Evolutionary conservation across 2,888 invertebrate species (phyloP).

Genomic region (Apantesis nais): DNA sequence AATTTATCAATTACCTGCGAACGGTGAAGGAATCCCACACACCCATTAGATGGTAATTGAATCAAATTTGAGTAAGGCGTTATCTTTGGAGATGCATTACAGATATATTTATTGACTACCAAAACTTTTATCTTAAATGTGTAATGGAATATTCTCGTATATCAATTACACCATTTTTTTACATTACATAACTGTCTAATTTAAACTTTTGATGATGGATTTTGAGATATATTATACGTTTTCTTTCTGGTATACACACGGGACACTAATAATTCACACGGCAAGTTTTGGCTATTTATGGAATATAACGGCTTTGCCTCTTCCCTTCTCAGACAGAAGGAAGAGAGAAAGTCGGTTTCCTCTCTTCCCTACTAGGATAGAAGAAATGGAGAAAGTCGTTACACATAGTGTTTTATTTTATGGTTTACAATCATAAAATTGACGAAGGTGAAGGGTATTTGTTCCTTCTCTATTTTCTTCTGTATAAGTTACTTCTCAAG

Average conservation of each 20-base stretch:
- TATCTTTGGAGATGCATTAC: constrained; percentile 10
- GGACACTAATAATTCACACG: no score
- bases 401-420: background rate
- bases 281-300: no score
- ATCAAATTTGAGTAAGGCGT: constrained; percentile 14
- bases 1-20: constrained; percentile 38
- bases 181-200: background rate
- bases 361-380: no score
- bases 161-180: background rate
- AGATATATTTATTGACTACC: background rate
- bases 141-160: constrained; percentile 7
- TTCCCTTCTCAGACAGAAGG: no score
- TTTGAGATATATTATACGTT: background rate
- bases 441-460: background rate
- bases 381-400: no score
- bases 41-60: constrained; percentile 16
- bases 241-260: no score
- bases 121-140: constrained; percentile 11
- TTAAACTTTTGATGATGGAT: background rate
- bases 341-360: no score
- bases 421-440: no score
- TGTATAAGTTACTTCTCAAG: background rate
- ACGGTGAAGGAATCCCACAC: constrained; percentile 42
- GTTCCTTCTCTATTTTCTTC: background rate
- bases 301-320: no score